Evolutionary conservation across 2,113 vertebrate genomes (phyloP).

Genomic region (Lycocorax pyrrhopterus): DNA sequence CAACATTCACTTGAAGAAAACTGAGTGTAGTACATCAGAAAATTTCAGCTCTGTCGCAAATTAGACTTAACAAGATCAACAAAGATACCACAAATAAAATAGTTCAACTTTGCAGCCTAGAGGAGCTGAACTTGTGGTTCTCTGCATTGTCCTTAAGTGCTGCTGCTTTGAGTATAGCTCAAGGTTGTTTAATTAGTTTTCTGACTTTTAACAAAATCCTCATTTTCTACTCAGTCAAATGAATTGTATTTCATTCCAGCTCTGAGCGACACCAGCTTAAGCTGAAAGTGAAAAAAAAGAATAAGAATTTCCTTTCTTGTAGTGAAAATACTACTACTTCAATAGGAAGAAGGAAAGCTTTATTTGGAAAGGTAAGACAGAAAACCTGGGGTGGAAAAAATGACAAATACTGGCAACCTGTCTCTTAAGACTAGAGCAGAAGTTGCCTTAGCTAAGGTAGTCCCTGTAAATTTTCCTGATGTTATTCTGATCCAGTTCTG

Average conservation of each 20-base stretch:
- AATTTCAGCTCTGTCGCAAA: neutral
- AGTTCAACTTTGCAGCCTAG: neutral
- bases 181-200: neutral
- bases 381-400: neutral
- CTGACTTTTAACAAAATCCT: neutral
- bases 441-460: neutral
- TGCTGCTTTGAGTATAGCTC: neutral
- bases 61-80: neutral
- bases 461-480: neutral
- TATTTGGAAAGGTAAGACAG: neutral
- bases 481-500: neutral
- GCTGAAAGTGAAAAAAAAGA: neutral
- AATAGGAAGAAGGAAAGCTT: neutral
- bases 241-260: neutral
- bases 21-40: neutral
- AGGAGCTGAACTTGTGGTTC: neutral
- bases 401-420: neutral
- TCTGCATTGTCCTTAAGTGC: neutral
- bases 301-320: neutral
- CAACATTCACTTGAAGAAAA: neutral
- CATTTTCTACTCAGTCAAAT: neutral
- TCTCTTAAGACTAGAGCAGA: neutral
- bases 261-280: neutral
- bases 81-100: neutral
- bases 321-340: neutral